Percentiles rank a stretch among this genome's conserved stretches.
These are phyloP conservation scores for Chaenocephalus aceratus DNA, from an alignment of 2,113 vertebrate genomes.

Conservation along the genomic window DNA sequence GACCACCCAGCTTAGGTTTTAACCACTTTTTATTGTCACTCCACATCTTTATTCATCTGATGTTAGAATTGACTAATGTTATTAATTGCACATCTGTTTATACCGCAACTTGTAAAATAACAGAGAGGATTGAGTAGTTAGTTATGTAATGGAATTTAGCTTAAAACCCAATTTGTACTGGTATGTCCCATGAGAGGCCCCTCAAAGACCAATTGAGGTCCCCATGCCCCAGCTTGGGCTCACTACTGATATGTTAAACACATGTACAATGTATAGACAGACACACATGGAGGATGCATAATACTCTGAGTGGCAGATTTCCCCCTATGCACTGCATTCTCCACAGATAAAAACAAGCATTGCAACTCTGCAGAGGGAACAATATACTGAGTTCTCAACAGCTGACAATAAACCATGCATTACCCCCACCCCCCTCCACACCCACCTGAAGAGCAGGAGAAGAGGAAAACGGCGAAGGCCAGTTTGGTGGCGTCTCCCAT, in stretches of 20 bases:
- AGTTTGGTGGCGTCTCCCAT: slow-evolving; percentile 99
- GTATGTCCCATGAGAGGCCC: slow-evolving; percentile 1
- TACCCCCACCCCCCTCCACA: slow-evolving; percentile 49
- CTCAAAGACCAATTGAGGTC: slow-evolving; percentile 22
- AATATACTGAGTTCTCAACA: slow-evolving; percentile 17
- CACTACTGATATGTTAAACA: slow-evolving; percentile 16
- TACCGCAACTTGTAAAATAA: neutral
- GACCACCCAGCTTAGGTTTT: neutral
- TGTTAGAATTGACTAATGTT: neutral
- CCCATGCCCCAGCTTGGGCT: slow-evolving; percentile 13
- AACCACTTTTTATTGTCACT: neutral
- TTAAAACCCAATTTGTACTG: slow-evolving; percentile 14
- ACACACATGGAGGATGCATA: slow-evolving; percentile 43
- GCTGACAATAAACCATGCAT: slow-evolving; percentile 15
- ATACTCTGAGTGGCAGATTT: slow-evolving; percentile 1
- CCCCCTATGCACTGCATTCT: slow-evolving; percentile 42
- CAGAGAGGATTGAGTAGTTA: neutral
- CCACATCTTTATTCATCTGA: neutral
- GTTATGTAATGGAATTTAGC: neutral
- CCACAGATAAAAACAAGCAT: slow-evolving; percentile 28
- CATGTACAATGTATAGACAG: slow-evolving; percentile 8
- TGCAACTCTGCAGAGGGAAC: slow-evolving; percentile 43
- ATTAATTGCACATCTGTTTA: neutral
- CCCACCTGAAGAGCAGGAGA: slow-evolving; percentile 99
- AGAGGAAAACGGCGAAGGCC: slow-evolving; percentile 98